phyloP scores from a whole-genome alignment of 1,140 invertebrate species.

The Ectropis grisescens region DNA sequence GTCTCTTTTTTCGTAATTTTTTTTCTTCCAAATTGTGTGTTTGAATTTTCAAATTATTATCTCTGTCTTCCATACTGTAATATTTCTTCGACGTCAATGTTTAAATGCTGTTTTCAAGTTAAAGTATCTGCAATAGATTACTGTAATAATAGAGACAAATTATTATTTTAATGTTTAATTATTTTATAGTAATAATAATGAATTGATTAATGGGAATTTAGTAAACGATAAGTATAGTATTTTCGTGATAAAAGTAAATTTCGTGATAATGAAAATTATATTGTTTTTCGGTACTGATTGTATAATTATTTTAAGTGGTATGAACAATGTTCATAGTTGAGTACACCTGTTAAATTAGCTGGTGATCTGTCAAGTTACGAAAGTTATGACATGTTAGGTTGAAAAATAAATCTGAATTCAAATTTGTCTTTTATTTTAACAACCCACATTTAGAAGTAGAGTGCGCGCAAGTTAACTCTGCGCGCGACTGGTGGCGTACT shows the following conservation, averaged over 20 bases:
- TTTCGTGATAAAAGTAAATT: slow-evolving; percentile 61
- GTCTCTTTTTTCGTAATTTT: no score
- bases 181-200: slow-evolving; percentile 7
- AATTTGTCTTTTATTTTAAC: slow-evolving; percentile 38
- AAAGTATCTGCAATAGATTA: no score
- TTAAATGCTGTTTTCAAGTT: no score
- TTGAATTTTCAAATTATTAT: no score
- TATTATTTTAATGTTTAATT: no score
- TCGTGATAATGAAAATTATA: slow-evolving; percentile 39
- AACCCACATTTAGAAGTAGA: no score
- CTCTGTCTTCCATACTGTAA: no score
- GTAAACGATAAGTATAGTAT: slow-evolving; percentile 59
- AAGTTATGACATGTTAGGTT: slow-evolving; percentile 46
- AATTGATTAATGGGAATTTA: slow-evolving; percentile 64
- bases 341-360: slow-evolving; percentile 50
- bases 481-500: no score
- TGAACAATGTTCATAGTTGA: slow-evolving; percentile 64
- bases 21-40: no score
- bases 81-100: no score
- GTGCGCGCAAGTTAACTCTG: no score
- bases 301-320: slow-evolving; percentile 56
- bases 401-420: slow-evolving; percentile 61
- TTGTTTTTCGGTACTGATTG: slow-evolving; percentile 64
- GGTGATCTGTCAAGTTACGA: slow-evolving; percentile 55
- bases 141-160: no score